Percentiles rank a stretch among this genome's conserved stretches.
These are phyloP conservation scores for Lineus longissimus DNA, from an alignment of 1,140 invertebrate species.

Conservation along the genomic window DNA sequence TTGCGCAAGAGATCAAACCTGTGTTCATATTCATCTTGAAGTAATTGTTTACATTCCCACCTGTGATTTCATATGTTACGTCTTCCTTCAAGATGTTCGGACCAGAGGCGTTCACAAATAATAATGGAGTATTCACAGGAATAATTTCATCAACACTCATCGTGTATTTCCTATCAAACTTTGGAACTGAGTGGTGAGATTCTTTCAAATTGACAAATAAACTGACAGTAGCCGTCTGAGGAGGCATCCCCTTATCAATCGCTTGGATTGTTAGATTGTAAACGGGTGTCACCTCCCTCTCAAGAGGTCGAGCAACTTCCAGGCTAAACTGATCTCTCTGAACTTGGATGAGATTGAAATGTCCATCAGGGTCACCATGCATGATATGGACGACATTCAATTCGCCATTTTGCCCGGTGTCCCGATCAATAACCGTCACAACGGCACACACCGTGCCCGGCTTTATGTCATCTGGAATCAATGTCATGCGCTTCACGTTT, in stretches of 20 bases:
- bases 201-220: conserved; percentile 65
- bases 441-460: conserved; percentile 69
- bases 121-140: conserved; percentile 81
- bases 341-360: conserved; percentile 68
- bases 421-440: conserved; percentile 75
- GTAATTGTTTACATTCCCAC: conserved; percentile 31
- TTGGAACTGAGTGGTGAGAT: conserved; percentile 78
- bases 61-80: conserved; percentile 71
- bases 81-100: conserved; percentile 70
- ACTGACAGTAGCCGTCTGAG: conserved; percentile 48
- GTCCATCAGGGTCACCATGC: conserved; percentile 73
- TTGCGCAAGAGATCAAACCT: conserved; percentile 81
- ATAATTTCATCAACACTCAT: conserved; percentile 82
- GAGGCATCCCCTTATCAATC: conserved; percentile 76
- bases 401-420: conserved; percentile 77
- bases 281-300: conserved; percentile 61
- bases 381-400: conserved; percentile 81
- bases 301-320: conserved; percentile 59
- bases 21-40: conserved; percentile 60
- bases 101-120: conserved; percentile 34
- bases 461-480: conserved; percentile 69
- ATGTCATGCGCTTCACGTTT: conserved; percentile 67
- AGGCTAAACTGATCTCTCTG: conserved; percentile 57
- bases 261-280: conserved; percentile 79
- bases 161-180: conserved; percentile 86